A percentile compares a stretch with the other conserved stretches of the same genome.
These are phyloP conservation scores for Scytalopus superciliaris DNA, from an alignment of 2,113 vertebrate genomes.

Conservation along the genomic window DNA sequence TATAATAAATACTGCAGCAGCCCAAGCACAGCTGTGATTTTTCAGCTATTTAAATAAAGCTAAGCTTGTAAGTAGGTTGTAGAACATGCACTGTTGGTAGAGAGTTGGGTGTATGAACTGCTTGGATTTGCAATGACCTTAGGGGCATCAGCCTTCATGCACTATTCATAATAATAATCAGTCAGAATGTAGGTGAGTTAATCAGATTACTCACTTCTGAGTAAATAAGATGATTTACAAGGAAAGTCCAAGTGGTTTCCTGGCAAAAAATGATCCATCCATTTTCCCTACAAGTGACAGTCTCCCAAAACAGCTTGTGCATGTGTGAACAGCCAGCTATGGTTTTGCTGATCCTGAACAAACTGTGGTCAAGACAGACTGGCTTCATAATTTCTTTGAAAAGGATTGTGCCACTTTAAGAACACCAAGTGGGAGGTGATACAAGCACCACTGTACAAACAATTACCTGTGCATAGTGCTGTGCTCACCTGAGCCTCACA, in stretches of 20 bases:
- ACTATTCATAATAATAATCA: not conserved
- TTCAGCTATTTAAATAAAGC: not conserved
- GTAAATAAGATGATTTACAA: not conserved
- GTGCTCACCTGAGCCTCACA: not conserved
- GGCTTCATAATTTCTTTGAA: not conserved
- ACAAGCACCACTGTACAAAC: not conserved
- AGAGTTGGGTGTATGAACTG: fast-evolving
- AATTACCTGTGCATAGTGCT: not conserved
- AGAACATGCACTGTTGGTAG: not conserved
- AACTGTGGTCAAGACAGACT: not conserved
- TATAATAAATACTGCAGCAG: not conserved
- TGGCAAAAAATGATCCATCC: not conserved
- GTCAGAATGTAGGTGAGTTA: not conserved
- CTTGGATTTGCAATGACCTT: not conserved
- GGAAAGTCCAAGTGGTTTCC: not conserved
- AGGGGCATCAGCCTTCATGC: not conserved
- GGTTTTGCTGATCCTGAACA: not conserved
- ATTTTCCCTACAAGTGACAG: not conserved
- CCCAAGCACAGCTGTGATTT: not conserved
- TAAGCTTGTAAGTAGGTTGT: not conserved
- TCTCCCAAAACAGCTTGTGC: not conserved
- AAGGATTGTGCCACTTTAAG: constrained; percentile 31
- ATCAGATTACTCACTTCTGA: not conserved
- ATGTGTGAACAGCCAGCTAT: fast-evolving
- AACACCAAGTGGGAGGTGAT: not conserved